Percentiles rank a stretch among this genome's conserved stretches.
These are phyloP conservation scores for Notechis scutatus DNA, from an alignment of 2,113 vertebrate genomes.

Conservation along the genomic window DNA sequence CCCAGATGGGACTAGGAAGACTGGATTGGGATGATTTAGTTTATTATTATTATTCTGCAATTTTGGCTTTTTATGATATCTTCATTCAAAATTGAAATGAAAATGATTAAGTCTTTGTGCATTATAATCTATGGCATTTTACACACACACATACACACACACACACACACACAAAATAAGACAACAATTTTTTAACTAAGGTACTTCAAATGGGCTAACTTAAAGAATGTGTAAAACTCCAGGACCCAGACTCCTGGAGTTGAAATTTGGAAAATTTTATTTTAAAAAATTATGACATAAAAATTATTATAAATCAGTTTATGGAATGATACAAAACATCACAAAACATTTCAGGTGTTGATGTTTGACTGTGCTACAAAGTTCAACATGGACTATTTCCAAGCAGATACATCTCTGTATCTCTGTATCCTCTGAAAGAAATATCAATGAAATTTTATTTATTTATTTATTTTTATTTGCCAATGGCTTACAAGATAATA, in stretches of 20 bases:
- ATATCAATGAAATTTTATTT: background rate
- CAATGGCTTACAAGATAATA: no score
- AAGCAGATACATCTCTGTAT: background rate
- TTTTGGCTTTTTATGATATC: background rate
- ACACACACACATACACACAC: background rate
- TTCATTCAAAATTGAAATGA: background rate
- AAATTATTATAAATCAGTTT: background rate
- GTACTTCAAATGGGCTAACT: no score
- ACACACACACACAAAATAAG: no score
- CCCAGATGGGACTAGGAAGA: background rate
- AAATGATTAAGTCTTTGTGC: background rate
- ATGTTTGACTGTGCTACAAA: background rate
- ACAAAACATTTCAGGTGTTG: background rate
- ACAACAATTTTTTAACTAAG: no score
- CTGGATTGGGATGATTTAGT: background rate
- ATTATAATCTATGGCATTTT: background rate
- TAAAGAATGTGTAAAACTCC: no score
- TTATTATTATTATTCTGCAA: background rate
- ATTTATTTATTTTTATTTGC: no score
- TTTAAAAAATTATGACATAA: no score
- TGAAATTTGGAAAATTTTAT: background rate
- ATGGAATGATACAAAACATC: background rate
- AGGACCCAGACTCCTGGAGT: no score
- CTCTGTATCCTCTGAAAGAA: background rate
- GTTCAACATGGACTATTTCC: background rate